Percentiles rank a stretch among this genome's conserved stretches.
phyloP scores from a whole-genome alignment of 2,113 vertebrate species.

The Pseudopodoces humilis region DNA sequence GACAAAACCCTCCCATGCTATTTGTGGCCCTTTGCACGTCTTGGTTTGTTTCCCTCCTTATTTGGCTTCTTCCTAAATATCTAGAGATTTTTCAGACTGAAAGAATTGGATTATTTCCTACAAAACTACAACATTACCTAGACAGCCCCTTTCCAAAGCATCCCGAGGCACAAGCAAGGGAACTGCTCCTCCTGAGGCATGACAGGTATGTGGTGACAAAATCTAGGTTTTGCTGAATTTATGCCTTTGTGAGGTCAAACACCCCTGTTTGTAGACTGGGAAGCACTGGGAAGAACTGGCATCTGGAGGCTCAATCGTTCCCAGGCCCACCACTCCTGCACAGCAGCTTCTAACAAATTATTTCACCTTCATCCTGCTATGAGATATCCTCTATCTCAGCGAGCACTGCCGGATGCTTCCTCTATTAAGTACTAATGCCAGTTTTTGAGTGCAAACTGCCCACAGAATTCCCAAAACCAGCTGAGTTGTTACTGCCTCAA shows the following conservation, averaged over 20 bases:
- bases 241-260: not conserved
- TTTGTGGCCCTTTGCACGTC: not conserved
- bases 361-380: not conserved
- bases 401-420: not conserved
- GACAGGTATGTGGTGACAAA: not conserved
- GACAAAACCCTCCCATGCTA: not conserved
- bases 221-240: not conserved
- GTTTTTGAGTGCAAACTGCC: not conserved
- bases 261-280: not conserved
- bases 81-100: not conserved
- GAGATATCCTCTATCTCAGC: not conserved
- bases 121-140: not conserved
- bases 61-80: not conserved
- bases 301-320: not conserved
- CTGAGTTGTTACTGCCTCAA: not conserved
- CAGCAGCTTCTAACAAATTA: not conserved
- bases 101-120: not conserved
- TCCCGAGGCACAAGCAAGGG: not conserved
- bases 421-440: not conserved
- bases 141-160: not conserved
- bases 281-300: not conserved
- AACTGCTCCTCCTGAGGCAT: not conserved
- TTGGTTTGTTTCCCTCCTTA: not conserved
- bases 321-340: not conserved
- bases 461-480: not conserved